Conservation (phyloP, 2,888 invertebrate genomes). For the Sthenelais limicola region DNA sequence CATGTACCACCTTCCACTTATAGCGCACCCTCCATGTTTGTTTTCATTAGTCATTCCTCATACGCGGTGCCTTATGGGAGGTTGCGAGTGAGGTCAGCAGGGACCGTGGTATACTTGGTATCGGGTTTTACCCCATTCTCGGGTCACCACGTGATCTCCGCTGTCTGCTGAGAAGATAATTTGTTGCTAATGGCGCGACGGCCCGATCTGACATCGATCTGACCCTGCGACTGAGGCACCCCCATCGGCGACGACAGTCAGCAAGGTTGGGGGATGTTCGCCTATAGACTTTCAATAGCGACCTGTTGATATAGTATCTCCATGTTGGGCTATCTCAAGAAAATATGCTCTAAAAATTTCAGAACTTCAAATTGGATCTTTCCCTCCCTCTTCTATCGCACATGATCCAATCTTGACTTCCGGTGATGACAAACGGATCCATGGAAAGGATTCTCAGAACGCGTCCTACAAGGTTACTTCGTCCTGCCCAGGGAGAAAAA, state of each 20-base stretch:
- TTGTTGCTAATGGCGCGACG: constrained; percentile 23
- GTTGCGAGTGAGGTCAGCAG: neutral
- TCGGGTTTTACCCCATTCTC: constrained; percentile 22
- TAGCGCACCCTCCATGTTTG: constrained; percentile 8
- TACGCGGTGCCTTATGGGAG: constrained; percentile 25
- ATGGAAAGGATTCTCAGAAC: neutral
- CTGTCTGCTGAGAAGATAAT: constrained; percentile 7
- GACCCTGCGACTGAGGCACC: neutral
- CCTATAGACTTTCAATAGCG: constrained; percentile 21
- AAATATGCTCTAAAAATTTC: neutral
- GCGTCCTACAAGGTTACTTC: neutral
- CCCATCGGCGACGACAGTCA: neutral
- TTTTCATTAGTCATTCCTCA: constrained; percentile 10
- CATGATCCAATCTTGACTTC: constrained; percentile 20
- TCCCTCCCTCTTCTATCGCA: constrained; percentile 7
- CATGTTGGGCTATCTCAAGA: constrained; percentile 6
- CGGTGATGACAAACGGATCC: constrained; percentile 32
- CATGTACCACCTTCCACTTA: too few species aligned
- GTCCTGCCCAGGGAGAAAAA: too few species aligned
- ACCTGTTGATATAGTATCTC: constrained; percentile 26
- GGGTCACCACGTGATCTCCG: constrained; percentile 10
- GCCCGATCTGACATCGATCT: too few species aligned
- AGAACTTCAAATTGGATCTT: constrained; percentile 24
- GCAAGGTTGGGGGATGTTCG: too few species aligned
- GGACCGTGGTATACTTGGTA: constrained; percentile 2